Evolutionary conservation across 1,140 invertebrate genomes (phyloP).

Genomic region (Drosophila miranda): DNA sequence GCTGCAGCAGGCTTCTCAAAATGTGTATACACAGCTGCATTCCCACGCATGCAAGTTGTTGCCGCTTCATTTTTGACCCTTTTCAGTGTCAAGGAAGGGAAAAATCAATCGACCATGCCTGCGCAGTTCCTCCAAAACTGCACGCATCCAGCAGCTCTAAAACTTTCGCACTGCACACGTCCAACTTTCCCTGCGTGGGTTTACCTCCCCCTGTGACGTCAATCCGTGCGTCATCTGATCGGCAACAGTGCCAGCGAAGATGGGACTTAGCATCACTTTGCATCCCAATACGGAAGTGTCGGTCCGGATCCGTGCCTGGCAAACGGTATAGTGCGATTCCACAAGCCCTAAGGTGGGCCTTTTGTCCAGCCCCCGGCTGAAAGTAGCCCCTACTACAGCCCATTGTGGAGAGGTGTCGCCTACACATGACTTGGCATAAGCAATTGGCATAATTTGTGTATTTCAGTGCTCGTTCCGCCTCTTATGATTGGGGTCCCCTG

Average conservation of each 20-base stretch:
- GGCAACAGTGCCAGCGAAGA: too few species aligned
- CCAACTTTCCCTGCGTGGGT: constrained; percentile 1
- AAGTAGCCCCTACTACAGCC: too few species aligned
- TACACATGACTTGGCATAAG: constrained; percentile 5
- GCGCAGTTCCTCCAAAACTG: constrained; percentile 51
- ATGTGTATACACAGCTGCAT: constrained; percentile 17
- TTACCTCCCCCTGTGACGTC: constrained; percentile 38
- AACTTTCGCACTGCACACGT: neutral
- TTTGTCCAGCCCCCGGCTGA: neutral
- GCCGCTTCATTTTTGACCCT: constrained; percentile 56
- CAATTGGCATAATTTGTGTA: constrained; percentile 9
- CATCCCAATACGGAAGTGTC: too few species aligned
- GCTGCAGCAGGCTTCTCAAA: constrained; percentile 3
- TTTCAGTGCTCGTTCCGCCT: neutral
- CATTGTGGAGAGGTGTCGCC: too few species aligned
- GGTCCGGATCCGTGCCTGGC: too few species aligned
- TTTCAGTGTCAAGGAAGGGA: constrained; percentile 70
- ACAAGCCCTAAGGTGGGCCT: neutral
- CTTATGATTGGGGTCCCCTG: constrained; percentile 11
- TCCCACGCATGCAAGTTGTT: constrained; percentile 41
- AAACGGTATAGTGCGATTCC: neutral
- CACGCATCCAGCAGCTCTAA: constrained; percentile 18
- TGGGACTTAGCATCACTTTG: too few species aligned
- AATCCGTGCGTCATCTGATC: constrained; percentile 35
- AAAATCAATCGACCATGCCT: constrained; percentile 66